These are phyloP conservation scores for Carettochelys insculpta DNA, from an alignment of 2,113 vertebrate genomes.

Conservation along the genomic window DNA sequence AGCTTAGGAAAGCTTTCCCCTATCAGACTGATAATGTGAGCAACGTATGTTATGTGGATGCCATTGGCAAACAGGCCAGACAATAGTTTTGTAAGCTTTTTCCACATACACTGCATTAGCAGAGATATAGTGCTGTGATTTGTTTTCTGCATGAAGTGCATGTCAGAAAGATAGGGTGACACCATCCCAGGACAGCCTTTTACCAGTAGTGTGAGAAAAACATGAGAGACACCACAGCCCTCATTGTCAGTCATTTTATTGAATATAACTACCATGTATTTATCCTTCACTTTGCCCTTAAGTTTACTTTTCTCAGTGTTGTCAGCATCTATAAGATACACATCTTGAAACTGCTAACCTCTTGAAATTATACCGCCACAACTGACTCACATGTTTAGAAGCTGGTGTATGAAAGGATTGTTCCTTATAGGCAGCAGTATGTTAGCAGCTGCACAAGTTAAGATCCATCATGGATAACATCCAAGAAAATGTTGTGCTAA, in stretches of 20 bases:
- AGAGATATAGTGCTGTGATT: not conserved
- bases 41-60: not conserved
- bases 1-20: not conserved
- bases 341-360: not conserved
- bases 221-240: not conserved
- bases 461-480: not conserved
- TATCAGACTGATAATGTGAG: not conserved
- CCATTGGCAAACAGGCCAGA: not conserved
- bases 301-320: not conserved
- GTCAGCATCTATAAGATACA: not conserved
- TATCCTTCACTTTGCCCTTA: not conserved
- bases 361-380: not conserved
- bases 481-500: not conserved
- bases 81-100: not conserved
- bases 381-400: no score
- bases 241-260: not conserved
- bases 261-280: not conserved
- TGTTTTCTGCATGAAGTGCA: not conserved
- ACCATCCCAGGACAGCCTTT: not conserved
- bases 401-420: not conserved
- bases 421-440: not conserved
- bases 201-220: not conserved
- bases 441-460: not conserved
- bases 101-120: not conserved
- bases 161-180: not conserved